Conservation (phyloP, 2,113 vertebrate genomes). For the Brachyhypopomus occidentalis region DNA sequence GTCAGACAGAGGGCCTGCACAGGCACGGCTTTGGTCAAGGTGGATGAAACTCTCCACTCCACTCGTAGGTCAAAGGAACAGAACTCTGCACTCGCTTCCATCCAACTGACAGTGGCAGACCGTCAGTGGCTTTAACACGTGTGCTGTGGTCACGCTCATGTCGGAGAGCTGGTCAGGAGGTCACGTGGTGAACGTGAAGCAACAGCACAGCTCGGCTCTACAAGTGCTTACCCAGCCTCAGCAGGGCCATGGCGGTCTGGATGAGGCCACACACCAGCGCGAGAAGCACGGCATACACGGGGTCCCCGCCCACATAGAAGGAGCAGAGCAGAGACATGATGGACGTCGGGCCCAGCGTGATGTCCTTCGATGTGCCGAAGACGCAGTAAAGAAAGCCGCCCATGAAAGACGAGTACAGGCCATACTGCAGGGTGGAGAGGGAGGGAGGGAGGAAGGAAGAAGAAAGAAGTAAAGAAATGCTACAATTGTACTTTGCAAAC, state of each 20-base stretch:
- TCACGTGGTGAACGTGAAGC: slow-evolving; percentile 3
- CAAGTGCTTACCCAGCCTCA: slow-evolving; percentile 83
- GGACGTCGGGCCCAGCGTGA: slow-evolving; percentile 93
- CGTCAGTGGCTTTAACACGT: too few relatives aligned
- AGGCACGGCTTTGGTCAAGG: too few relatives aligned
- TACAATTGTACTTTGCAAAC: too few relatives aligned
- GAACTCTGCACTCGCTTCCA: too few relatives aligned
- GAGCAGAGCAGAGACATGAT: slow-evolving; percentile 96
- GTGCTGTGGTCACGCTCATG: background rate
- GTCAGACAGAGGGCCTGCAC: background rate
- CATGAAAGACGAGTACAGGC: slow-evolving; percentile 93
- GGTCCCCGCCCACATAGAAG: slow-evolving; percentile 79
- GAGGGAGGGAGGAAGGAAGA: background rate
- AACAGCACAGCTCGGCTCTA: background rate
- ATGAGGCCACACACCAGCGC: slow-evolving; percentile 87
- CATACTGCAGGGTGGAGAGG: slow-evolving; percentile 75
- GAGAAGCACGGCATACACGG: slow-evolving; percentile 81
- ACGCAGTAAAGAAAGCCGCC: slow-evolving; percentile 92
- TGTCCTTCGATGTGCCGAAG: slow-evolving; percentile 93
- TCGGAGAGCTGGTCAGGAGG: background rate
- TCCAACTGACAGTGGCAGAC: background rate
- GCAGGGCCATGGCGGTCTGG: slow-evolving; percentile 85
- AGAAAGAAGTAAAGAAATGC: background rate
- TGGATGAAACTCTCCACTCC: too few relatives aligned
- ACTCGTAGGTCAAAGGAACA: background rate